Conservation (phyloP, 2,888 invertebrate species). For the Pheosia gnoma region DNA sequence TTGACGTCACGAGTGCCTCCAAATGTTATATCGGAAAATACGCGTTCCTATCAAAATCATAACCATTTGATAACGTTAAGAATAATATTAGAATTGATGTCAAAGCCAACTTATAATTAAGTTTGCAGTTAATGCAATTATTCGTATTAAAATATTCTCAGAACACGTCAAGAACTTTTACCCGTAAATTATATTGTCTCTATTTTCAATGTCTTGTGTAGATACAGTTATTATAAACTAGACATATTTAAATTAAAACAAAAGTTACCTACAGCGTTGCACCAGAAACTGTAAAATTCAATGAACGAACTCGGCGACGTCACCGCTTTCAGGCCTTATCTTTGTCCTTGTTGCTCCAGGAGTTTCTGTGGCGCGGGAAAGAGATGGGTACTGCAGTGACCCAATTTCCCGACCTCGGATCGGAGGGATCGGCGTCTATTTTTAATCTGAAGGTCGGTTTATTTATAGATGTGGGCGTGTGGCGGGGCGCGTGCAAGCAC, state of each 20-base stretch:
- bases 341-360: constrained; percentile 50
- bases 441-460: constrained; percentile 83
- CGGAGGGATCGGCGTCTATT: constrained; percentile 80
- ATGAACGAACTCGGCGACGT: constrained; percentile 76
- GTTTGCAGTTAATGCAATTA: too few relatives aligned
- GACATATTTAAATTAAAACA: constrained; percentile 19
- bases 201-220: not conserved
- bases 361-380: constrained; percentile 38
- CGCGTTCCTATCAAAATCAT: not conserved
- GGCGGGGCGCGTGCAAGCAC: constrained; percentile 36
- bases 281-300: constrained; percentile 69
- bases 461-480: constrained; percentile 72
- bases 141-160: too few relatives aligned
- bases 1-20: constrained; percentile 70
- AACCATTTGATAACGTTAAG: too few relatives aligned
- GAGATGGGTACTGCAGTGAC: constrained; percentile 67
- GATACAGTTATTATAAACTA: constrained; percentile 30
- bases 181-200: too few relatives aligned
- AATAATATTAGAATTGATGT: too few relatives aligned
- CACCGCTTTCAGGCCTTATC: constrained; percentile 65
- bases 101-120: too few relatives aligned
- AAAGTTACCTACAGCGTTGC: not conserved
- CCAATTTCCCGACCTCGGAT: constrained; percentile 80
- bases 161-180: too few relatives aligned
- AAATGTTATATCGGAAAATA: constrained; percentile 21